These are phyloP conservation scores for Elephas maximus DNA, from an alignment of 2,113 vertebrate species.

Conservation along the genomic window DNA sequence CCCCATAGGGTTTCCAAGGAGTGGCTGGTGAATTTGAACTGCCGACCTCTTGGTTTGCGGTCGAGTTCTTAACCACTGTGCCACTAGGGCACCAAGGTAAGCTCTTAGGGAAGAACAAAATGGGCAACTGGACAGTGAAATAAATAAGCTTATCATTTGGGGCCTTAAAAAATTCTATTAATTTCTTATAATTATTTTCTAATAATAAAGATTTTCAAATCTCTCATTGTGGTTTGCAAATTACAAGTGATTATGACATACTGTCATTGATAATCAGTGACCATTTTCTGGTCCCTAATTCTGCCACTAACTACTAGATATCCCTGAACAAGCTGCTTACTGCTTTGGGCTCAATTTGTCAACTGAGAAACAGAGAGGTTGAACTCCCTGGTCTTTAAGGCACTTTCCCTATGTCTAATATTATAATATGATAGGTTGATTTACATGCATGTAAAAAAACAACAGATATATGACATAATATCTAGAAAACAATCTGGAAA, in stretches of 20 bases:
- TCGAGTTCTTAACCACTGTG: too few species aligned
- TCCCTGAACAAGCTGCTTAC: not conserved
- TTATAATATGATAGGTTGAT: not conserved
- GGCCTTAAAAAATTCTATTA: slow-evolving; percentile 59
- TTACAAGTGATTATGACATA: not conserved
- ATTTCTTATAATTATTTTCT: slow-evolving; percentile 63
- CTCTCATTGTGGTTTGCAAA: slow-evolving; percentile 39
- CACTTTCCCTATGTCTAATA: not conserved
- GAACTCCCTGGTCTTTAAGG: not conserved
- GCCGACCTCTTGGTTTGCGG: too few species aligned
- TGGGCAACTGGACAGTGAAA: not conserved
- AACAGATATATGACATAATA: not conserved
- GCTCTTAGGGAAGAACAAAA: not conserved
- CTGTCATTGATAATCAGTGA: slow-evolving; percentile 33
- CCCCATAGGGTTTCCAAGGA: too few species aligned
- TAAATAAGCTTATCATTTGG: not conserved
- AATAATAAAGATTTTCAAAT: slow-evolving; percentile 62
- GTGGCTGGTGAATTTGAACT: too few species aligned
- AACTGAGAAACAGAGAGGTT: not conserved
- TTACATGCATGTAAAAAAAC: not conserved
- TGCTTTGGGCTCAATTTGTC: not conserved
- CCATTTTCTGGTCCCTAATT: not conserved
- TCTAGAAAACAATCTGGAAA: not conserved
- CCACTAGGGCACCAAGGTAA: too few species aligned
- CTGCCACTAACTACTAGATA: not conserved